Conservation (phyloP, 2,888 invertebrate genomes). For the Busseola fusca region DNA sequence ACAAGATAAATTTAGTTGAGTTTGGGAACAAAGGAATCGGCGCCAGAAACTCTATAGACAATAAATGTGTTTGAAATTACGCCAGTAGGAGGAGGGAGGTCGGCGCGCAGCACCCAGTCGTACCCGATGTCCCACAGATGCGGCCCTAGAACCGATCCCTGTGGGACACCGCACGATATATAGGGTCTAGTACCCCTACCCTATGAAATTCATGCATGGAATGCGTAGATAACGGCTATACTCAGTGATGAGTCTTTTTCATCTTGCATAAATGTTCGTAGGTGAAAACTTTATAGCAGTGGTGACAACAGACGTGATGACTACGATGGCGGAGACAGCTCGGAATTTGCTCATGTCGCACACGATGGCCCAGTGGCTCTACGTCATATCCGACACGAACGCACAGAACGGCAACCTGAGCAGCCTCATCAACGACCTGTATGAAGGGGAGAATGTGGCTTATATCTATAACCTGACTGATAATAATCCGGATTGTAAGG, state of each 20-base stretch:
- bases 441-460: constrained; percentile 94
- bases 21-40: no score
- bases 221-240: not conserved
- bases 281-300: constrained; percentile 90
- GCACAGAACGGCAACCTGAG: constrained; percentile 85
- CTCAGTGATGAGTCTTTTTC: not conserved
- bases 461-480: constrained; percentile 92
- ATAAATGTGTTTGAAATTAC: no score
- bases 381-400: constrained; percentile 91
- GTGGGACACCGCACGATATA: no score
- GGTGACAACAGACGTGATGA: constrained; percentile 89
- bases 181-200: not conserved
- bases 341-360: constrained; percentile 91
- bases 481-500: constrained; percentile 86
- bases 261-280: constrained; percentile 56
- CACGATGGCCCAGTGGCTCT: constrained; percentile 94
- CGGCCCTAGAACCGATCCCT: no score
- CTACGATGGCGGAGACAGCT: constrained; percentile 91
- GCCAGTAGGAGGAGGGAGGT: no score
- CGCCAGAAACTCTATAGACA: no score
- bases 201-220: not conserved
- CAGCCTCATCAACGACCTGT: constrained; percentile 88
- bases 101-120: no score
- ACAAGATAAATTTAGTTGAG: no score
- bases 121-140: no score